Conservation (phyloP, 2,888 invertebrate species). For the Athalia rosae region DNA sequence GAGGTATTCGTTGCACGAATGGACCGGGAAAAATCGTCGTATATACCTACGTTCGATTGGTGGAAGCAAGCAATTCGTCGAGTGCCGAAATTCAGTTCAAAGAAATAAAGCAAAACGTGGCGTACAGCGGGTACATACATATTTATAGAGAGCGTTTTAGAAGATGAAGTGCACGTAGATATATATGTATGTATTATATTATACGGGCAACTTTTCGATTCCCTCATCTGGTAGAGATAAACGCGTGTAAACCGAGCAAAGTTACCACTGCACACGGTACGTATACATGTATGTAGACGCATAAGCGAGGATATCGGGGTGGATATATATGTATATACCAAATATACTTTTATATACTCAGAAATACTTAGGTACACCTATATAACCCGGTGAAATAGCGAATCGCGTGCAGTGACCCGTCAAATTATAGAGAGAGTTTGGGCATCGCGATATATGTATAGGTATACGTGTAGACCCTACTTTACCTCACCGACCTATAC, state of each 20-base stretch:
- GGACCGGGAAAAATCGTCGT: neutral
- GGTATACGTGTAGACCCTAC: too few species aligned
- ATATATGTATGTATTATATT: too few species aligned
- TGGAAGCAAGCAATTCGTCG: slow-evolving; percentile 5
- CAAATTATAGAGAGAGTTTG: slow-evolving; percentile 20
- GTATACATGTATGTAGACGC: neutral
- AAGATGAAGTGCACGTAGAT: slow-evolving; percentile 5
- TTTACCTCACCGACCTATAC: too few species aligned
- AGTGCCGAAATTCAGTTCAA: neutral
- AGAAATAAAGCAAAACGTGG: neutral
- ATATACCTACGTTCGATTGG: slow-evolving; percentile 27
- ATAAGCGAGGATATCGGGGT: neutral
- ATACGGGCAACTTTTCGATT: neutral
- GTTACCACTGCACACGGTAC: neutral
- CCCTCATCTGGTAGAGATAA: slow-evolving; percentile 8
- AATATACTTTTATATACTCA: neutral
- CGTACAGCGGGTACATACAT: too few species aligned
- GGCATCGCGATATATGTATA: neutral
- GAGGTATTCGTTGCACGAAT: neutral
- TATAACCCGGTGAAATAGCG: slow-evolving; percentile 1
- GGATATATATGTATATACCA: neutral
- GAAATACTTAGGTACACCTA: neutral
- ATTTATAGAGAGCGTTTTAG: neutral
- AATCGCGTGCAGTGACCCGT: slow-evolving; percentile 29
- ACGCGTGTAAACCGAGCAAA: neutral